Base-by-base conservation (phyloP, 2,797 vertebrate genomes). In the Fistularia tabacaria region DNA sequence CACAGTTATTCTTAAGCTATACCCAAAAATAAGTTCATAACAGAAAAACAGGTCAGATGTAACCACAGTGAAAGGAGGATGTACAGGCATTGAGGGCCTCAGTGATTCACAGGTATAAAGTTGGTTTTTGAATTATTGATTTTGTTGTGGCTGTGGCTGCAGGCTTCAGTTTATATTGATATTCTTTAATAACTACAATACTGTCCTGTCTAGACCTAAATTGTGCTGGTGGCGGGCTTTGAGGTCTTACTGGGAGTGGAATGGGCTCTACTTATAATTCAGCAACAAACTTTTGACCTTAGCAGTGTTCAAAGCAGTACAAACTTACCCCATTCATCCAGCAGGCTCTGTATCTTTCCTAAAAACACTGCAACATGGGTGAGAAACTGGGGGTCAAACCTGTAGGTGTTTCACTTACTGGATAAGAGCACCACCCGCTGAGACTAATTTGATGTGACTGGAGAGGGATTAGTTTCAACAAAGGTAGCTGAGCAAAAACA, bases 101-200 rank as follows among this genome's bases (percentile, higher is more conserved):
- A 14, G 54, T 49, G 57, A 49, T 69, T 73, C 71, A 67, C 59
- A 76, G 66, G 55, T 69, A 58, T 64, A 46, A 51, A 59, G 40
- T 12, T 45, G 67, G 57, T 47, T 62, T 55, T 51, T 75, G 67
- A 77, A 74, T 74, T 79, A 84, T 79, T 76, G 76, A 84, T 76
- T 36, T 40, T 47, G 56, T 43, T 36, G 43, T 41, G 15, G 50
- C 51, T 46, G 57, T 41, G 51, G 65, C 62, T 60, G 69, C 62
- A 67, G 69, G 62, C 67, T 59, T 15, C 44, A 14, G 75, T 49
- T 49, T 54, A 46, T 70, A 74, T 73, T 1, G 54, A 79, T 71
- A 59, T 76, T 71, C 63, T 75, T 72, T 55, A 59, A 62, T 73
- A 67, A 77, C 64, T 66, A 50, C 49, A 56, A 46, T 42, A 0